phyloP scores from a whole-genome alignment of 1,140 invertebrate genomes.

The Euura saliciscinereae region DNA sequence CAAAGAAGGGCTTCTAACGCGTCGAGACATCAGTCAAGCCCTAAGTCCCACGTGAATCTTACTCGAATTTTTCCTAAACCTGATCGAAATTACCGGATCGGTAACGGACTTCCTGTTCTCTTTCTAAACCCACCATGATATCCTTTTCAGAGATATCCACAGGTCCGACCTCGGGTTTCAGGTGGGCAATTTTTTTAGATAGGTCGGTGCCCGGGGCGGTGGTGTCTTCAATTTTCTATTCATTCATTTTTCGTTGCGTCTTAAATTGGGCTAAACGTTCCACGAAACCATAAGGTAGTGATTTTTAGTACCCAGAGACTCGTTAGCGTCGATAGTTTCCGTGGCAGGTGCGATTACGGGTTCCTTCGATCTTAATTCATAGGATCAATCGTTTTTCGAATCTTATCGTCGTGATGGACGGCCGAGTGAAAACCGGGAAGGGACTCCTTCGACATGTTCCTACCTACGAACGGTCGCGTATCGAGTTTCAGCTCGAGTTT shows the following conservation, averaged over 20 bases:
- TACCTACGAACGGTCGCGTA: background rate
- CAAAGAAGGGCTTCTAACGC: constrained; percentile 1
- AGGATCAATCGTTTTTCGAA: background rate
- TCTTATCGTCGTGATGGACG: background rate
- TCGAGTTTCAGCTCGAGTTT: background rate
- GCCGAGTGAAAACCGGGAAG: background rate
- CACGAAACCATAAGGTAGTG: background rate
- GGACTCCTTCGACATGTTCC: background rate
- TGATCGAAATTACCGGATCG: background rate
- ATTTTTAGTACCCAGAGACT: background rate
- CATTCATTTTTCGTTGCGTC: background rate
- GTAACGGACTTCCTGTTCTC: background rate
- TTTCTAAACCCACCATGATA: background rate
- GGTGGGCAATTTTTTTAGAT: background rate
- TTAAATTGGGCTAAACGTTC: background rate
- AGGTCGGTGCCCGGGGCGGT: background rate
- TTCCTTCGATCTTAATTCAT: background rate
- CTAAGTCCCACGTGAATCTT: background rate
- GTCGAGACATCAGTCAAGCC: background rate
- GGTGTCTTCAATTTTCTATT: background rate
- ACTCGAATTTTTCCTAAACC: background rate
- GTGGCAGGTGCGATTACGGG: background rate
- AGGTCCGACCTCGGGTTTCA: background rate
- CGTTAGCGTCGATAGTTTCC: background rate
- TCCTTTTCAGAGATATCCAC: background rate